A percentile compares a stretch with the other conserved stretches of the same genome.
These are phyloP conservation scores for Loriculus beryllinus DNA, from an alignment of 2,797 vertebrate species.

Conservation along the genomic window DNA sequence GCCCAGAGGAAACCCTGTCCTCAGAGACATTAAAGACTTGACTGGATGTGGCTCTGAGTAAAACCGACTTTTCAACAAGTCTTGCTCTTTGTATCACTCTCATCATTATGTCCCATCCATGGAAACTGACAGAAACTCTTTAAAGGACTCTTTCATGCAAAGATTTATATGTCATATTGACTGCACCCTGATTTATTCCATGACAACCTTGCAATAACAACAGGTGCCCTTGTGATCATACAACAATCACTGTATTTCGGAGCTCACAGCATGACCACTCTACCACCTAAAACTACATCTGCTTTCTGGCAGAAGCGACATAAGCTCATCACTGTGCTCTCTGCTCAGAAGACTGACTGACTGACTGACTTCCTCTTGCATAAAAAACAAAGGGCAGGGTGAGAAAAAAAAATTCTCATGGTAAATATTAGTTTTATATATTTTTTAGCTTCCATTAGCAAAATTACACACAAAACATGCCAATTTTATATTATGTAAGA, in stretches of 20 bases:
- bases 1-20: neutral
- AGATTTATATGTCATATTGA: neutral
- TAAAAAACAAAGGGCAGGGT: neutral
- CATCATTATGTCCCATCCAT: fast-evolving
- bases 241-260: neutral
- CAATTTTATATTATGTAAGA: neutral
- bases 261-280: neutral
- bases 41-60: neutral
- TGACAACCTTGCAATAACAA: neutral
- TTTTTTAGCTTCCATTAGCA: neutral
- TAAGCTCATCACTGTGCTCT: neutral
- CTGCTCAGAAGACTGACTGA: neutral
- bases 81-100: neutral
- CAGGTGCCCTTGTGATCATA: neutral
- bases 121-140: neutral
- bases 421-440: fast-evolving
- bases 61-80: neutral
- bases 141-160: neutral
- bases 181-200: neutral
- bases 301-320: neutral
- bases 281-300: neutral
- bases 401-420: fast-evolving
- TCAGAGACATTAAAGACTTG: neutral
- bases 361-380: neutral
- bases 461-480: neutral